Percentiles rank a stretch among this genome's conserved stretches.
Evolutionary conservation across 2,888 invertebrate species (phyloP).

Genomic region (Nasonia oneida): DNA sequence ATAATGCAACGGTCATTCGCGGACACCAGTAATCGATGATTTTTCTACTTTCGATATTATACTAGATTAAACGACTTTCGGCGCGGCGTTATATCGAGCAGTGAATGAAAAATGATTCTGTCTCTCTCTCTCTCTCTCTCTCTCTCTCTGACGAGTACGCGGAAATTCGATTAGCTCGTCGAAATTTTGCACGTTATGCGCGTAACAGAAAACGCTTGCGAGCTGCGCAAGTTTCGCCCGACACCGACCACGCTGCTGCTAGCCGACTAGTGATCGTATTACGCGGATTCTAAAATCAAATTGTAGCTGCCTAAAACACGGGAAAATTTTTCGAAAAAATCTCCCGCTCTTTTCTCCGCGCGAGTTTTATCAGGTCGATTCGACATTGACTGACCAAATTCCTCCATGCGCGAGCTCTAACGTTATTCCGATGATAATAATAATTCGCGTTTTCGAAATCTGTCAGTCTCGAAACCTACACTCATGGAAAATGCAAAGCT

Average conservation of each 20-base stretch:
- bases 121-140: not conserved
- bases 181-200: conserved; percentile 49
- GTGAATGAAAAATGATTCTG: not conserved
- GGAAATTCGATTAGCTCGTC: conserved; percentile 51
- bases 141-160: not conserved
- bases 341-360: not conserved
- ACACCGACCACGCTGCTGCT: no score
- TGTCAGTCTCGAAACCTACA: not conserved
- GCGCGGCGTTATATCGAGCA: not conserved
- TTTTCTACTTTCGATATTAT: not conserved
- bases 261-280: conserved; percentile 23
- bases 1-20: conserved; percentile 24
- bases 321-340: not conserved
- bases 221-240: not conserved
- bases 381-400: no score
- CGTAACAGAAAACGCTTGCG: not conserved
- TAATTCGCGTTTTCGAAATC: not conserved
- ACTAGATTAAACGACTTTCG: not conserved
- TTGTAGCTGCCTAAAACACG: not conserved
- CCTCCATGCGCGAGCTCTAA: no score
- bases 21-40: not conserved
- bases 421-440: no score
- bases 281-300: conserved; percentile 31
- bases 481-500: no score
- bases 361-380: no score